Base-by-base conservation (phyloP, 2,888 invertebrate species). In the Drosophila anomalipes region DNA sequence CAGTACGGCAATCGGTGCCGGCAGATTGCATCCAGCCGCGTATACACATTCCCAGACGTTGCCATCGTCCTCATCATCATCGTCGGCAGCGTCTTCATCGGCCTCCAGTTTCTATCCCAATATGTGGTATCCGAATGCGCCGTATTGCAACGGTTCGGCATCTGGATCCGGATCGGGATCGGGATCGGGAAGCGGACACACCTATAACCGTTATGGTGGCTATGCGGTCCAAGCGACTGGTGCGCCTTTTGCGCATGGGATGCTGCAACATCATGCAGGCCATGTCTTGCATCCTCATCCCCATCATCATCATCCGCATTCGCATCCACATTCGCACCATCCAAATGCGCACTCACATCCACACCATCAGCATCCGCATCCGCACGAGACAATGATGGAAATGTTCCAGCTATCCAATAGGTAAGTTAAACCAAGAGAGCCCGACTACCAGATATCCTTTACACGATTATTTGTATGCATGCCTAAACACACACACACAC, bases 401-500 rank as follows among this genome's bases (percentile, higher is more conserved):
- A 91, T 93, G 91, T 84, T 93, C 63, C 93, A 93, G 70, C 86
- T 93, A 57, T 92, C 93, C 28, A 93, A 92, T 88, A 93, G 93
- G 93, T 93, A 83, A 90, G 93, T 85, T 26, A 22, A 30, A 4
- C 14, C 22, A 22, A 4, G 14, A 35, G 33, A 35, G 16, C 22
- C 10, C 22, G 4, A 10, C 10, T 51, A 19, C 9, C 39, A 39
- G 22, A 44, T 44, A 22, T 22, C 12, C 14, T 12, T 19, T 39
- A 19, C 19, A 39, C 3, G 14, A 14, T 22, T 47, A 47, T 47
- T 47, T 44, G 22, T 14, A 14, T 14, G 44, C 44, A 44, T 44
- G 14, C 35, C 14, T 2, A 35, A 35, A 14, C 33, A 33, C 33
- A 33, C 33, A 28, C 28, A 28, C 28, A 37, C 37, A 37, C 4